Base-by-base conservation (phyloP, 2,797 vertebrate genomes). In the Cuculus canorus region DNA sequence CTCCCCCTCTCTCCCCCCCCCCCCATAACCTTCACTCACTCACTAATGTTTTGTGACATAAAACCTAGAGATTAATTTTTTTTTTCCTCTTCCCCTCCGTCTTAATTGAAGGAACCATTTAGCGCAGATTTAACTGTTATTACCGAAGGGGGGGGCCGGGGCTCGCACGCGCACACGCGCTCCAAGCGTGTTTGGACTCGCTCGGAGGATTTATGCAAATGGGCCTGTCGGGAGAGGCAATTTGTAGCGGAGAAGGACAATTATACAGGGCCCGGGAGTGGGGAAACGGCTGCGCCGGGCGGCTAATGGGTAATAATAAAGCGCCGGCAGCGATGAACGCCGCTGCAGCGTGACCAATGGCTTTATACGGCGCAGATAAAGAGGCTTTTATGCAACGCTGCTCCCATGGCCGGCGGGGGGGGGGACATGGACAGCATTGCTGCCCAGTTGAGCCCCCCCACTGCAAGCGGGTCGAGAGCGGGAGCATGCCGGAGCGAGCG, bases 191-290 rank as follows among this genome's bases (percentile, higher is more conserved):
- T 96, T 95, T 95, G 96, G 97, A 96, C 97, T 96, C 96, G 97
- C 96, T 92, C 39, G 48, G 96, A 98, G 98, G 97, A 98, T 98
- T 98, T 98, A 98, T 97, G 98, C 97, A 98, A 98, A 98, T 97
- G 95, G 97, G 89, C 95, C 97, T 98, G 98, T 97, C 97, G 98
- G 97, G 98, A 98, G 97, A 98, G 97, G 97, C 98, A 97, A 98
- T 98, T 98, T 98, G 98, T 97, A 97, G 97, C 96, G 73, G 96
- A 97, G 98, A 97, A 98, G 97, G 97, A 98, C 98, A 98, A 98
- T 98, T 98, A 98, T 95, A 94, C 96, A 97, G 95, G 96, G 97
- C 97, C 97, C 95, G 94, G 86, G 97, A 97, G 98, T 95, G 97
- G 82, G 91, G 92, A 97, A 96, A 97, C 93, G 97, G 96, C 96